These are phyloP conservation scores for Philaethria dido DNA, from an alignment of 2,888 invertebrate genomes.

Conservation along the genomic window DNA sequence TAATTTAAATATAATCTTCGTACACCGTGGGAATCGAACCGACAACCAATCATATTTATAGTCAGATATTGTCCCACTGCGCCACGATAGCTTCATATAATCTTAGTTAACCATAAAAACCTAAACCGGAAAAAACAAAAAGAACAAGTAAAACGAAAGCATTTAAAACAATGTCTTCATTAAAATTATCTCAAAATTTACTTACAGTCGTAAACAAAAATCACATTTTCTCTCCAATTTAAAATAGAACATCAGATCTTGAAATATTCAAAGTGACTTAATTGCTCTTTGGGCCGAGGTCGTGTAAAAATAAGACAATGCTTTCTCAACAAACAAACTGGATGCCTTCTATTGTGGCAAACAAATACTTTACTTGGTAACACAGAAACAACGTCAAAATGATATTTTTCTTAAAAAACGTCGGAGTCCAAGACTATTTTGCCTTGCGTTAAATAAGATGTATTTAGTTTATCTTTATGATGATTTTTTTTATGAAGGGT, in stretches of 20 bases:
- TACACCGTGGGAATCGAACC: no score
- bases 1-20: no score
- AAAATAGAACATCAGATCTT: slow-evolving; percentile 25
- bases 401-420: slow-evolving; percentile 20
- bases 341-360: slow-evolving; percentile 39
- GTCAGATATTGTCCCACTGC: no score
- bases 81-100: no score
- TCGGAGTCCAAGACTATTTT: slow-evolving; percentile 5
- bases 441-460: slow-evolving; percentile 15
- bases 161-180: not conserved
- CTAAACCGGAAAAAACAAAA: not conserved
- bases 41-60: no score
- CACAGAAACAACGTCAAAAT: slow-evolving; percentile 34
- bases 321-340: slow-evolving; percentile 37
- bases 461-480: slow-evolving; percentile 10
- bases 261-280: slow-evolving; percentile 39
- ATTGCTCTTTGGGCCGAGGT: slow-evolving; percentile 39
- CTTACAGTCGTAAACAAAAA: slow-evolving; percentile 9
- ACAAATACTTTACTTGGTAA: slow-evolving; percentile 36
- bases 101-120: not conserved
- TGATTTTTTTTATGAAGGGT: slow-evolving; percentile 14
- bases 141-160: not conserved
- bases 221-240: slow-evolving; percentile 17
- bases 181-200: slow-evolving; percentile 17
- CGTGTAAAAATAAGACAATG: slow-evolving; percentile 42